Evolutionary conservation across 2,888 invertebrate species (phyloP).

Genomic region (Eristalis intricaria): DNA sequence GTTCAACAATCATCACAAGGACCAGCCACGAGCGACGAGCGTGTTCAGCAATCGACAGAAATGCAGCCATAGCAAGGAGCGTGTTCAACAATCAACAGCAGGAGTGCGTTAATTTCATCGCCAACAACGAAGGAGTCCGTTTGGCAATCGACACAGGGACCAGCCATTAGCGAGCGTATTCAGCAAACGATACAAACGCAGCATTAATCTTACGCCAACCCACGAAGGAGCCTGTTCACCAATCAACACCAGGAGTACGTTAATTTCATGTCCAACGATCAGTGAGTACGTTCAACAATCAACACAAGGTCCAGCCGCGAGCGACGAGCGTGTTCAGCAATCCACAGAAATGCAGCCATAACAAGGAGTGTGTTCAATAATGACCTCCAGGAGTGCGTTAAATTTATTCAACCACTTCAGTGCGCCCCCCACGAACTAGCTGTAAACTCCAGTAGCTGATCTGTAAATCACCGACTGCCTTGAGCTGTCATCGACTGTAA

Average conservation of each 20-base stretch:
- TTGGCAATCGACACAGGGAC: no score
- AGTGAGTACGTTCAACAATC: no score
- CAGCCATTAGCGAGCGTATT: no score
- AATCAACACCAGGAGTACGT: no score
- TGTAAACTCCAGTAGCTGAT: background rate
- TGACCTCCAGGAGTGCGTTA: background rate
- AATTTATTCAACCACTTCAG: background rate
- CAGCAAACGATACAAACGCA: no score
- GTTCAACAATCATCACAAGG: background rate
- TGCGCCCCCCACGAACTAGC: background rate
- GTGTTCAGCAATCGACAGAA: background rate
- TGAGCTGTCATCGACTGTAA: background rate
- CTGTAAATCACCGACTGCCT: background rate
- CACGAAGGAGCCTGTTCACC: no score
- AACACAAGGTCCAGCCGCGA: no score
- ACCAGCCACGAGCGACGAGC: background rate
- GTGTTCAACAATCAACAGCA: background rate
- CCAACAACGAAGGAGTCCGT: no score
- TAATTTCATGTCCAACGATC: no score
- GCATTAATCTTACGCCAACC: no score
- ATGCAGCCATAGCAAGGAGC: background rate
- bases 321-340: background rate
- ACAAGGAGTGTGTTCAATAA: background rate
- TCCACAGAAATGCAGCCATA: background rate
- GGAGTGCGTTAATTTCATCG: background rate